A percentile compares a stretch with the other conserved stretches of the same genome.
phyloP scores from a whole-genome alignment of 1,140 invertebrate genomes.

The Papilio polyxenes region DNA sequence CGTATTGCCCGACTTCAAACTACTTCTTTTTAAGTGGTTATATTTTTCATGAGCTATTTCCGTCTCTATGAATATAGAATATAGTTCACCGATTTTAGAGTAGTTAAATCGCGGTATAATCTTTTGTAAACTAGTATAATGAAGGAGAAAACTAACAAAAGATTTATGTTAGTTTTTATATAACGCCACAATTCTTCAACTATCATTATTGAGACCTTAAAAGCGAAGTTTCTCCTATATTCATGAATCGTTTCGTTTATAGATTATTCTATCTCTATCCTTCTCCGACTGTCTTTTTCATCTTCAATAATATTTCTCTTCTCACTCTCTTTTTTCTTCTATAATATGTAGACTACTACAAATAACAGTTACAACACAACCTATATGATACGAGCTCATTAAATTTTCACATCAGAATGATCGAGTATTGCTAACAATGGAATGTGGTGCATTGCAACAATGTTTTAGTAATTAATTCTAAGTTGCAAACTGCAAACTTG shows the following conservation, averaged over 20 bases:
- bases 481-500: background rate
- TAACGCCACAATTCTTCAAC: too few relatives aligned
- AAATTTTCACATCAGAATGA: background rate
- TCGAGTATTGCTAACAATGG: background rate
- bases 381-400: background rate
- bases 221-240: too few relatives aligned
- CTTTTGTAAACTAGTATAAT: too few relatives aligned
- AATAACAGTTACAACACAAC: background rate
- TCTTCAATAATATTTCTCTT: too few relatives aligned
- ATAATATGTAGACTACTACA: background rate
- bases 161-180: too few relatives aligned
- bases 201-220: too few relatives aligned
- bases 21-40: conserved; percentile 1
- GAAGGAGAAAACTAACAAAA: too few relatives aligned
- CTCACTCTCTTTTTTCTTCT: background rate
- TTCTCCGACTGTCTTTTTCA: too few relatives aligned
- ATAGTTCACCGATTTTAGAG: too few relatives aligned
- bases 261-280: too few relatives aligned
- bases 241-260: too few relatives aligned
- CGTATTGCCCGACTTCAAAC: conserved; percentile 4
- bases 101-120: too few relatives aligned
- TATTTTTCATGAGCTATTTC: background rate
- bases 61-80: background rate
- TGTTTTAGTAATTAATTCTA: conserved; percentile 8
- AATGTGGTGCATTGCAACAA: background rate